phyloP scores from a whole-genome alignment of 1,140 invertebrate species.

The Tetramorium simillimum region DNA sequence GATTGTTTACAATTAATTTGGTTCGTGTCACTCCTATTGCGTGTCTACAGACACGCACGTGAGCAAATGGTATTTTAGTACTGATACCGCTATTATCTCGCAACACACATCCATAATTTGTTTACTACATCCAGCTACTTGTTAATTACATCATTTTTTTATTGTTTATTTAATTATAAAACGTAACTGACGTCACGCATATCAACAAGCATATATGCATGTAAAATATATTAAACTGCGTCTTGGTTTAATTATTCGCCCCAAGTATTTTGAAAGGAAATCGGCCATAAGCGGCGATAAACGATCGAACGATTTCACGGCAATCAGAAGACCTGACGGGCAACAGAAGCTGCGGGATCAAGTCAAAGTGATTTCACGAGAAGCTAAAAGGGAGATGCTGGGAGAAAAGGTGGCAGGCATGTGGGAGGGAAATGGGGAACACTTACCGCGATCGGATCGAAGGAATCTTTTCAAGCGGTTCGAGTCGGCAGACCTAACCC shows the following conservation, averaged over 20 bases:
- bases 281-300: slow-evolving; percentile 21
- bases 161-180: neutral
- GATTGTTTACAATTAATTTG: slow-evolving; percentile 56
- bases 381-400: slow-evolving; percentile 54
- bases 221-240: neutral
- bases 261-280: neutral
- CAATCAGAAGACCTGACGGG: slow-evolving; percentile 61
- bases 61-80: slow-evolving; percentile 7
- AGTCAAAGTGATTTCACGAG: slow-evolving; percentile 65
- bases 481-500: slow-evolving; percentile 54
- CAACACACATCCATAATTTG: neutral
- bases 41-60: neutral
- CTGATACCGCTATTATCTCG: neutral
- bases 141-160: neutral
- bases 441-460: slow-evolving; percentile 69
- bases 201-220: neutral
- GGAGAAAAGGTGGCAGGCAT: slow-evolving; percentile 16
- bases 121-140: neutral
- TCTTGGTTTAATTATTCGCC: neutral
- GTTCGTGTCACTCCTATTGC: neutral
- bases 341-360: slow-evolving; percentile 64
- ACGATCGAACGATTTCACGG: slow-evolving; percentile 54
- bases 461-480: slow-evolving; percentile 68
- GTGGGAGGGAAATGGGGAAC: slow-evolving; percentile 48
- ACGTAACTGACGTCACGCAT: no score